A percentile compares a stretch with the other conserved stretches of the same genome.
Evolutionary conservation across 2,888 invertebrate species (phyloP).

Genomic region (Nudaria mundana): DNA sequence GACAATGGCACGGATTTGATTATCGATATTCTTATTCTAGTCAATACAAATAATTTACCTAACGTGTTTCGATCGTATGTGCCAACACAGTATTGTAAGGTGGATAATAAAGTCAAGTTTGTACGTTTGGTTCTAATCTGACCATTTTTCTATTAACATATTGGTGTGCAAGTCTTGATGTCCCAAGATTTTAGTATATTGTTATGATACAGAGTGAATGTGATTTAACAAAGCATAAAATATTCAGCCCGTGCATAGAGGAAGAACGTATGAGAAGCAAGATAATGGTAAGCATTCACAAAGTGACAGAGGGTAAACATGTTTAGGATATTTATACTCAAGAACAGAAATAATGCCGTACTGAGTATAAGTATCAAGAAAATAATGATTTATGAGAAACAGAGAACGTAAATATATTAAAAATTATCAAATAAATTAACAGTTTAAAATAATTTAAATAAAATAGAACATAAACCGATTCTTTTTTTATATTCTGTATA

Average conservation of each 20-base stretch:
- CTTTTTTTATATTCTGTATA: slow-evolving; percentile 58
- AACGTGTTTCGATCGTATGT: slow-evolving; percentile 57
- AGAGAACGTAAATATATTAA: slow-evolving; percentile 44
- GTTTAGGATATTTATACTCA: slow-evolving; percentile 62
- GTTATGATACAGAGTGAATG: slow-evolving; percentile 75
- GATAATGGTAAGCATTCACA: slow-evolving; percentile 77
- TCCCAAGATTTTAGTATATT: slow-evolving; percentile 57
- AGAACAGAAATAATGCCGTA: slow-evolving; percentile 28
- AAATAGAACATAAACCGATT: slow-evolving; percentile 60
- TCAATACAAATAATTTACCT: slow-evolving; percentile 37
- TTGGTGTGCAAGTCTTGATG: slow-evolving; percentile 68
- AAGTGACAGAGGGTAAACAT: slow-evolving; percentile 68
- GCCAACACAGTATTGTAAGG: slow-evolving; percentile 49
- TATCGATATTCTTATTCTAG: slow-evolving; percentile 43
- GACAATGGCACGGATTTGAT: slow-evolving; percentile 52
- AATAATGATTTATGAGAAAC: slow-evolving; percentile 58
- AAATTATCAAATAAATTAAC: slow-evolving; percentile 53
- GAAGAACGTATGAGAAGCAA: slow-evolving; percentile 76
- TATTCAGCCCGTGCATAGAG: slow-evolving; percentile 78
- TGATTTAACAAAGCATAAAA: slow-evolving; percentile 72
- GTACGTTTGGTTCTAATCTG: slow-evolving; percentile 52
- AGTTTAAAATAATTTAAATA: slow-evolving; percentile 50
- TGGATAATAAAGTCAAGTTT: slow-evolving; percentile 39
- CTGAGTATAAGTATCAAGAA: slow-evolving; percentile 62
- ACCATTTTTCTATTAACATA: slow-evolving; percentile 59